Evolutionary conservation across 2,797 vertebrate genomes (phyloP).

Genomic region (Florisuga fusca): DNA sequence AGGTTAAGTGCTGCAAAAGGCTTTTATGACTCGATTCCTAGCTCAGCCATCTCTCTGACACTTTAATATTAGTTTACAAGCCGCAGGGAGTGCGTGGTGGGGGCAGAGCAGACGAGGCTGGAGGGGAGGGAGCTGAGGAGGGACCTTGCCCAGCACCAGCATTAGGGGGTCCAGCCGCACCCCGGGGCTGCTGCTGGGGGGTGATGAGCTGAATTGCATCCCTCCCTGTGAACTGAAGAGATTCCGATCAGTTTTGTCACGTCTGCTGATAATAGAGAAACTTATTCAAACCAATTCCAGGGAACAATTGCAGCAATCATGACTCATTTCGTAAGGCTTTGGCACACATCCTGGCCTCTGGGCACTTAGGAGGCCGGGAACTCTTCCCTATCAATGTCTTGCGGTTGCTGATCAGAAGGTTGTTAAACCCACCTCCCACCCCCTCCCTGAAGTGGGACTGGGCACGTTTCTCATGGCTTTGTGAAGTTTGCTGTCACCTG

Average conservation of each 20-base stretch:
- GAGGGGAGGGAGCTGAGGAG: not conserved
- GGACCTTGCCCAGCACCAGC: not conserved
- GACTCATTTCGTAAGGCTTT: not conserved
- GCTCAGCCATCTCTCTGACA: not conserved
- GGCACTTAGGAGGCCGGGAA: not conserved
- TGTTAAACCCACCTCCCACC: accelerated
- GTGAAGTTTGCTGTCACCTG: not conserved
- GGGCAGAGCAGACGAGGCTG: not conserved
- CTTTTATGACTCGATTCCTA: not conserved
- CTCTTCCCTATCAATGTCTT: too few relatives aligned
- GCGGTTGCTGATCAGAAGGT: not conserved
- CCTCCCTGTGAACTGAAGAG: accelerated
- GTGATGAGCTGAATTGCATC: not conserved
- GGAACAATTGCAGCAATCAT: not conserved
- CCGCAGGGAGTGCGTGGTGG: not conserved
- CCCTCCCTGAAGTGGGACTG: too few relatives aligned
- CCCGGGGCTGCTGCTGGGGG: not conserved
- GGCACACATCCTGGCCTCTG: not conserved
- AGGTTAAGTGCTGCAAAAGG: not conserved
- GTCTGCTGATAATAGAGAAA: not conserved
- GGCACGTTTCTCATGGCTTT: not conserved
- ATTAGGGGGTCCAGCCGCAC: not conserved
- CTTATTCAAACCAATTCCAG: not conserved
- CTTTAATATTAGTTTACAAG: not conserved
- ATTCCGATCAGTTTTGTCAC: not conserved